These are phyloP conservation scores for Euura lappo DNA, from an alignment of 1,140 invertebrate genomes.

Conservation along the genomic window DNA sequence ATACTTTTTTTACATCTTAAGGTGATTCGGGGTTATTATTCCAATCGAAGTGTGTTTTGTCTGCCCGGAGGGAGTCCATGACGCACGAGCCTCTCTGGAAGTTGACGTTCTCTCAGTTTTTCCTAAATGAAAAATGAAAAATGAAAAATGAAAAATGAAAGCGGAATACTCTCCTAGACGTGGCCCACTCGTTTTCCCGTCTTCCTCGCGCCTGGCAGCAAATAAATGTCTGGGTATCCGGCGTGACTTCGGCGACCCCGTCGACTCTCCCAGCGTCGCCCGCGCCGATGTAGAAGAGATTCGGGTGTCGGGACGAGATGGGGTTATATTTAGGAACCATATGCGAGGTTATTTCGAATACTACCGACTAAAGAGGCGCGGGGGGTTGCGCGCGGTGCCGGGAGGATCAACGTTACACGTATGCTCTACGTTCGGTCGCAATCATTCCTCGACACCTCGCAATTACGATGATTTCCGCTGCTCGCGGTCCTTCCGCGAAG, in stretches of 20 bases:
- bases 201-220: not conserved
- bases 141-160: too few species aligned
- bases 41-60: too few species aligned
- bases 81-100: too few species aligned
- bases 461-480: too few species aligned
- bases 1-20: too few species aligned
- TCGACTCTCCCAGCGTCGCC: conserved; percentile 21
- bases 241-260: conserved; percentile 10
- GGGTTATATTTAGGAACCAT: conserved; percentile 5
- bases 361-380: not conserved
- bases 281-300: conserved; percentile 2
- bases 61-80: too few species aligned
- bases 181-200: not conserved
- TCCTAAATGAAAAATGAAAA: too few species aligned
- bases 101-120: too few species aligned
- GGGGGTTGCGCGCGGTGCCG: not conserved
- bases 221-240: conserved; percentile 5
- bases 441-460: conserved; percentile 4
- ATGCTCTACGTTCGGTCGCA: not conserved
- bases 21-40: too few species aligned
- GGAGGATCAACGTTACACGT: not conserved
- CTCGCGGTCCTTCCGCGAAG: too few species aligned
- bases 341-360: conserved; percentile 7
- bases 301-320: not conserved
- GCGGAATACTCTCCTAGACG: too few species aligned